These are phyloP conservation scores for Zaprionus bogoriensis DNA, from an alignment of 2,888 invertebrate genomes.

Conservation along the genomic window DNA sequence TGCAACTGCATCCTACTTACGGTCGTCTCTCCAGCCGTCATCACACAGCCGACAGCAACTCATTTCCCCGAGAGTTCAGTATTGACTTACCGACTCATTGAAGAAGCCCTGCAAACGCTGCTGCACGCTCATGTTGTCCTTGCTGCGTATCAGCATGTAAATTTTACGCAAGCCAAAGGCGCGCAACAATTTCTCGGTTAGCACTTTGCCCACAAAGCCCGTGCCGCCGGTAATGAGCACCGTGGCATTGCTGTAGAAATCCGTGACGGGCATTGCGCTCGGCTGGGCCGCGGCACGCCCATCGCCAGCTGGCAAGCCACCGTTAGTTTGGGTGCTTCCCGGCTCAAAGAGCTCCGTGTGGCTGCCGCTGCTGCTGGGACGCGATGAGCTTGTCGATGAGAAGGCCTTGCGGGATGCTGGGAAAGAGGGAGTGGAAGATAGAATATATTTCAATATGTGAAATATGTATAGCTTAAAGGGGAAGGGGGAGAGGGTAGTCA, in stretches of 20 bases:
- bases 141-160: slow-evolving; percentile 82
- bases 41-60: slow-evolving; percentile 10
- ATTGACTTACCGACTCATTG: slow-evolving; percentile 79
- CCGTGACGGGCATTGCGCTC: slow-evolving; percentile 71
- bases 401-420: slow-evolving; percentile 61
- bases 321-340: slow-evolving; percentile 1
- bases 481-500: no score
- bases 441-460: slow-evolving; percentile 14
- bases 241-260: slow-evolving; percentile 81
- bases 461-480: background rate
- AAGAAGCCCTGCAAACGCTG: slow-evolving; percentile 81
- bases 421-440: background rate
- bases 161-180: slow-evolving; percentile 81
- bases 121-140: slow-evolving; percentile 80
- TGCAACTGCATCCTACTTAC: no score
- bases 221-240: slow-evolving; percentile 83
- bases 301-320: background rate
- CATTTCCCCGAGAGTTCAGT: slow-evolving; percentile 18
- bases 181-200: slow-evolving; percentile 82
- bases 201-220: slow-evolving; percentile 83
- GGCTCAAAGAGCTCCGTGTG: slow-evolving; percentile 34
- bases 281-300: slow-evolving; percentile 1
- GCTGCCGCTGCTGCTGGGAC: slow-evolving; percentile 45
- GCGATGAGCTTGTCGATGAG: slow-evolving; percentile 61
- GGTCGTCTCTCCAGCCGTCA: background rate